These are phyloP conservation scores for Gastrophysa polygoni DNA, from an alignment of 2,888 invertebrate species.

Conservation along the genomic window DNA sequence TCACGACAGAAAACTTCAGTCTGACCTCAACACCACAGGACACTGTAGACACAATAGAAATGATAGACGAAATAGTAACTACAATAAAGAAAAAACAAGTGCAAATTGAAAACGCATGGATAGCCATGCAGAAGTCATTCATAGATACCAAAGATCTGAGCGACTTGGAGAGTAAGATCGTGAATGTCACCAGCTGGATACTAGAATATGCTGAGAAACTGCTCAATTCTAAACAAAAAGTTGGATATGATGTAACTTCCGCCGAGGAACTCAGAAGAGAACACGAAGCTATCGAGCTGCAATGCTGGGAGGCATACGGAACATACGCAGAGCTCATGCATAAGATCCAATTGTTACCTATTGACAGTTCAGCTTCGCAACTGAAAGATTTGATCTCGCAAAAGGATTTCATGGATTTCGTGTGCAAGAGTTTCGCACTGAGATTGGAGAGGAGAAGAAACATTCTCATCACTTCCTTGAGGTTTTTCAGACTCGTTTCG, in stretches of 20 bases:
- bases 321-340: constrained; percentile 79
- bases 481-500: constrained; percentile 76
- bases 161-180: constrained; percentile 67
- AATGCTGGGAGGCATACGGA: constrained; percentile 80
- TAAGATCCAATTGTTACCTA: constrained; percentile 66
- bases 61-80: constrained; percentile 64
- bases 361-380: constrained; percentile 53
- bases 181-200: constrained; percentile 80
- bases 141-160: constrained; percentile 67
- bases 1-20: constrained; percentile 55
- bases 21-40: constrained; percentile 64
- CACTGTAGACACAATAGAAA: constrained; percentile 64
- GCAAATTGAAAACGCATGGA: constrained; percentile 66
- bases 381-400: constrained; percentile 72
- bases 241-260: constrained; percentile 74
- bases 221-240: constrained; percentile 71
- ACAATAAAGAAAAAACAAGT: constrained; percentile 66
- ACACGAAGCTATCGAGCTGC: constrained; percentile 76
- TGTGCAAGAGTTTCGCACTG: constrained; percentile 77
- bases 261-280: constrained; percentile 75
- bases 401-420: constrained; percentile 82
- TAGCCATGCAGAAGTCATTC: constrained; percentile 64
- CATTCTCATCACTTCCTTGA: constrained; percentile 73
- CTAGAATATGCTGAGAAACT: constrained; percentile 76
- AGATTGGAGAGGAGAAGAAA: constrained; percentile 73